These are phyloP conservation scores for Pelochelys cantorii DNA, from an alignment of 2,797 vertebrate genomes.

Conservation along the genomic window DNA sequence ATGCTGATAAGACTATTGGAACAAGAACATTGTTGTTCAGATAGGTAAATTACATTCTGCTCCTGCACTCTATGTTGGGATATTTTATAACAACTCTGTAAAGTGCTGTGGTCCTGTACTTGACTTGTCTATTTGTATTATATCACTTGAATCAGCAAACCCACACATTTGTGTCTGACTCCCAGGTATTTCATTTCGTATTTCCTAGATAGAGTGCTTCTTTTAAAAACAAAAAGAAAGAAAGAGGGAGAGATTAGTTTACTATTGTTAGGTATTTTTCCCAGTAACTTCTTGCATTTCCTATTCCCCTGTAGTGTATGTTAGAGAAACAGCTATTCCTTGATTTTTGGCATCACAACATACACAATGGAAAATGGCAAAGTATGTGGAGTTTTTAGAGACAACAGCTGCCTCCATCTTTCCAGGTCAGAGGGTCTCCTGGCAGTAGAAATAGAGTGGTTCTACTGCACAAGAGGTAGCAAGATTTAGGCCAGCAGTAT, in stretches of 20 bases:
- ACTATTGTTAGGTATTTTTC: neutral
- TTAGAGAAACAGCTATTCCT: neutral
- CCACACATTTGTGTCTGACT: neutral
- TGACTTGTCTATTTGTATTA: neutral
- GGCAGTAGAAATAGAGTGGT: accelerated
- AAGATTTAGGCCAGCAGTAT: neutral
- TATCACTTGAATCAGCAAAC: neutral
- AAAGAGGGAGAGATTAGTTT: neutral
- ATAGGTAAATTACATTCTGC: neutral
- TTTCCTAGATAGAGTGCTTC: neutral
- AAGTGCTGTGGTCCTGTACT: neutral
- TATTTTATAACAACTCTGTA: neutral
- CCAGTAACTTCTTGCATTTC: neutral
- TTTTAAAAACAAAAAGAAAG: neutral
- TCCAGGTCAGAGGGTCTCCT: neutral
- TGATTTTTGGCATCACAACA: neutral
- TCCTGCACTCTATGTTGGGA: neutral
- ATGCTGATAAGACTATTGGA: constrained; percentile 50
- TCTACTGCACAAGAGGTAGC: neutral
- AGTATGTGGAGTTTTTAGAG: neutral
- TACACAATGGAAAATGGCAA: neutral
- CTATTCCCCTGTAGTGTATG: neutral
- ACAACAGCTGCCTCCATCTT: neutral
- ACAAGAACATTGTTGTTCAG: constrained; percentile 1
- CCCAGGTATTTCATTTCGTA: neutral